Percentiles rank a stretch among this genome's conserved stretches.
Evolutionary conservation across 2,797 vertebrate genomes (phyloP).

Genomic region (Chelon labrosus): DNA sequence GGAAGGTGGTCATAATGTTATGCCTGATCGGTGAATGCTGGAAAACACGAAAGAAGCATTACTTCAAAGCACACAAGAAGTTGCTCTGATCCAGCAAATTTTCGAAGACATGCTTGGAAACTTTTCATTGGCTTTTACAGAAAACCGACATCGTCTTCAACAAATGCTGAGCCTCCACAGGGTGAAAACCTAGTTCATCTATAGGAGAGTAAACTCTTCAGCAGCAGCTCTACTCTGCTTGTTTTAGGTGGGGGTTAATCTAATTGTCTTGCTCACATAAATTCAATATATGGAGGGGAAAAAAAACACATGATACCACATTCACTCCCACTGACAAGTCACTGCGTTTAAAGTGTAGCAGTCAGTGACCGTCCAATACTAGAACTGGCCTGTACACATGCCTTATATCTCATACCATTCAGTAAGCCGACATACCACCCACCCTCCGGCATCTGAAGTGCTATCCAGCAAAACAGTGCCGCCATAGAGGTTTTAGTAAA

Average conservation of each 20-base stretch:
- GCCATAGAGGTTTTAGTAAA: conserved; percentile 60
- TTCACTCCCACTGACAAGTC: neutral
- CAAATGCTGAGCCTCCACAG: too few relatives aligned
- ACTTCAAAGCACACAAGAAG: too few relatives aligned
- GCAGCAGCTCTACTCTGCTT: neutral
- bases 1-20: too few relatives aligned
- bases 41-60: too few relatives aligned
- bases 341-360: neutral
- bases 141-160: too few relatives aligned
- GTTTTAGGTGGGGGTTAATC: neutral
- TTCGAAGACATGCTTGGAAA: too few relatives aligned
- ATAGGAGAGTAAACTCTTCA: neutral
- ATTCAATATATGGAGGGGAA: neutral
- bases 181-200: too few relatives aligned
- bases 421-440: conserved; percentile 28
- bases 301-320: neutral
- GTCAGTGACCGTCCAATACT: neutral
- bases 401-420: conserved; percentile 13
- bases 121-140: too few relatives aligned
- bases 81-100: too few relatives aligned
- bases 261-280: neutral
- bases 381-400: conserved; percentile 2
- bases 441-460: conserved; percentile 36
- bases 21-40: too few relatives aligned
- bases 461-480: conserved; percentile 51